phyloP scores from a whole-genome alignment of 2,888 invertebrate genomes.

The Sesamia inferens region DNA sequence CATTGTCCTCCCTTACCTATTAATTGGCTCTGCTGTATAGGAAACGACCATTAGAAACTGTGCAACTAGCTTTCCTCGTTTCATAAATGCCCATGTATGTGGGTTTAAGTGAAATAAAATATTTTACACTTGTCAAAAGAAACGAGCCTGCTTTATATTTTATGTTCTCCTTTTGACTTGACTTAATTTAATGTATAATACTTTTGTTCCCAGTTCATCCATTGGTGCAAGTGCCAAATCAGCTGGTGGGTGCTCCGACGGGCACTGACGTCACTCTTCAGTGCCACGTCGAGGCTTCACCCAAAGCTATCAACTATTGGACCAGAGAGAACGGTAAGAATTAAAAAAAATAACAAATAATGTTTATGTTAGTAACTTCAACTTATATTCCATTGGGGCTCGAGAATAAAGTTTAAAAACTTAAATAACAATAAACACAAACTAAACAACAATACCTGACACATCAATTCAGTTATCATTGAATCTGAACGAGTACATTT shows the following conservation, averaged over 20 bases:
- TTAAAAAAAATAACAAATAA: too few species aligned
- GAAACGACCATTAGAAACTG: neutral
- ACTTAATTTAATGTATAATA: neutral
- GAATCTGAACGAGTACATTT: neutral
- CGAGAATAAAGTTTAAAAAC: too few species aligned
- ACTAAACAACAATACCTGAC: neutral
- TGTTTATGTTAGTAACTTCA: neutral
- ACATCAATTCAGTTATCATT: neutral
- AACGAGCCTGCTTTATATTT: neutral
- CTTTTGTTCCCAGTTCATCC: conserved; percentile 93
- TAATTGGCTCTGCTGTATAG: neutral
- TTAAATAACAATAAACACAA: neutral
- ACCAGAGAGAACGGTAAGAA: conserved; percentile 95
- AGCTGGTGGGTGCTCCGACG: conserved; percentile 96
- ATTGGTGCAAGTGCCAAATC: conserved; percentile 97
- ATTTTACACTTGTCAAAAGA: neutral
- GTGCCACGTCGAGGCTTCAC: conserved; percentile 96
- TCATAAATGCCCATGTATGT: neutral
- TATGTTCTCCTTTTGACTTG: too few species aligned
- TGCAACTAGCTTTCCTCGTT: neutral
- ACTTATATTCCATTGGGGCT: neutral
- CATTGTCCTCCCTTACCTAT: neutral
- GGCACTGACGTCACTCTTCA: conserved; percentile 96
- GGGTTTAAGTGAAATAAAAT: neutral
- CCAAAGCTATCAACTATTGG: conserved; percentile 98